Conservation (phyloP, 2,797 vertebrate genomes). For the Sebastes cheni region DNA sequence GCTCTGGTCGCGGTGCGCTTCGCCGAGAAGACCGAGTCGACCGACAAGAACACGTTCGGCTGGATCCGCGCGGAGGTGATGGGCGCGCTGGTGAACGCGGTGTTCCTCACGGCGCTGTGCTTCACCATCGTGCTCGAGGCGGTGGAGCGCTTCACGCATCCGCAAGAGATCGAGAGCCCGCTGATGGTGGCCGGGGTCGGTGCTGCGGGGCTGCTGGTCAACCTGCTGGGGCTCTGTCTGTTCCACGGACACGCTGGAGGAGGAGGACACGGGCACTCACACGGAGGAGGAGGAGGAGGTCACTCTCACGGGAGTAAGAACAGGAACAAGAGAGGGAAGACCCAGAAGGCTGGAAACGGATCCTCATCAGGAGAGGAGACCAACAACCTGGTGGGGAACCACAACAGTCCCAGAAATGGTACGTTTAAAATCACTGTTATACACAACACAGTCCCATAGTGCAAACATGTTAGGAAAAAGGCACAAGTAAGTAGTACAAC, state of each 20-base stretch:
- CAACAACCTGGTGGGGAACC: slow-evolving; percentile 90
- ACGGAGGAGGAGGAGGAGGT: slow-evolving; percentile 80
- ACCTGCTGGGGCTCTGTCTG: slow-evolving; percentile 91
- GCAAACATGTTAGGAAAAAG: too few relatives aligned
- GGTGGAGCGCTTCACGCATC: slow-evolving; percentile 93
- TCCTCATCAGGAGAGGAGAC: slow-evolving; percentile 88
- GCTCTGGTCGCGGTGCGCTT: slow-evolving; percentile 95
- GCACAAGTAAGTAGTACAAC: too few relatives aligned
- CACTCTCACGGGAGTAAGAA: slow-evolving; percentile 81
- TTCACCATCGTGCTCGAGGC: slow-evolving; percentile 98
- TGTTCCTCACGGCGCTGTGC: slow-evolving; percentile 97
- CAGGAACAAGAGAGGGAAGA: slow-evolving; percentile 69
- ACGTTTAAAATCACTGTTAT: neutral
- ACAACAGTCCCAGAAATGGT: slow-evolving; percentile 78
- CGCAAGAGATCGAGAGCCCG: slow-evolving; percentile 91
- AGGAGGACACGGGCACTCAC: slow-evolving; percentile 84
- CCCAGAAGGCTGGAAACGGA: slow-evolving; percentile 67
- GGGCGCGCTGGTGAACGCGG: slow-evolving; percentile 97
- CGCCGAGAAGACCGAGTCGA: slow-evolving; percentile 91
- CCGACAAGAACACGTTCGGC: slow-evolving; percentile 96
- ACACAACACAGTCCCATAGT: too few relatives aligned
- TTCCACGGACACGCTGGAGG: slow-evolving; percentile 92
- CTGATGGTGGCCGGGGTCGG: slow-evolving; percentile 89
- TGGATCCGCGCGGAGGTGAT: slow-evolving; percentile 99
- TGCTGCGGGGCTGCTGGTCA: slow-evolving; percentile 89